Percentiles rank a stretch among this genome's conserved stretches.
phyloP scores from a whole-genome alignment of 2,113 vertebrate genomes.

The Phrynosoma platyrhinos region DNA sequence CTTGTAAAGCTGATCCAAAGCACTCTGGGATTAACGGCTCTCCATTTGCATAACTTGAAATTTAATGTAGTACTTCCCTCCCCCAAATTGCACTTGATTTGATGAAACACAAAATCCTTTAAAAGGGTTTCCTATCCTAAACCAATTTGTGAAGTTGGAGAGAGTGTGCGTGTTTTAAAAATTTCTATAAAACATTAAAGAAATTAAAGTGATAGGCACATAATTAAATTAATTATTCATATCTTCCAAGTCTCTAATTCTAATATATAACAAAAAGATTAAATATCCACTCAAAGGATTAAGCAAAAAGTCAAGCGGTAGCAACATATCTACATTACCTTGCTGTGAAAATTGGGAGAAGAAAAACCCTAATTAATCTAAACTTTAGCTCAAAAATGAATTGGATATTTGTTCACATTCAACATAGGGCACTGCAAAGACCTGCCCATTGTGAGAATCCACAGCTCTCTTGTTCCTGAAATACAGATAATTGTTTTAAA shows the following conservation, averaged over 20 bases:
- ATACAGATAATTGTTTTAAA: slow-evolving; percentile 50
- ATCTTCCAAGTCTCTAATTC: slow-evolving; percentile 92
- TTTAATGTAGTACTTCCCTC: slow-evolving; percentile 66
- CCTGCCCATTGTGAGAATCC: slow-evolving; percentile 42
- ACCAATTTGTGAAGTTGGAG: slow-evolving; percentile 85
- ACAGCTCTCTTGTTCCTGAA: slow-evolving; percentile 34
- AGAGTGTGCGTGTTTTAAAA: slow-evolving; percentile 40
- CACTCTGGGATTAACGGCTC: slow-evolving; percentile 69
- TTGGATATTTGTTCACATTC: slow-evolving; percentile 75
- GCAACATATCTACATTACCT: slow-evolving; percentile 88
- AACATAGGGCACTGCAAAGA: slow-evolving; percentile 73
- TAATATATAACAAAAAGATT: slow-evolving; percentile 94
- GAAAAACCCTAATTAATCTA: slow-evolving; percentile 88
- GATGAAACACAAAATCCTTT: slow-evolving; percentile 84
- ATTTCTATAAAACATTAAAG: slow-evolving; percentile 82
- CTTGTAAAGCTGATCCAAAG: slow-evolving; percentile 59
- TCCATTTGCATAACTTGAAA: slow-evolving; percentile 81
- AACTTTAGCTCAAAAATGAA: slow-evolving; percentile 80
- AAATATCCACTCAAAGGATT: slow-evolving; percentile 94
- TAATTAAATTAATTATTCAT: slow-evolving; percentile 94
- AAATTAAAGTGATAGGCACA: slow-evolving; percentile 86
- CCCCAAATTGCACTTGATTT: slow-evolving; percentile 78
- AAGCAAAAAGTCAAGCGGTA: slow-evolving; percentile 88
- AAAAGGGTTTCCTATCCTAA: slow-evolving; percentile 84
- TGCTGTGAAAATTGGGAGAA: slow-evolving; percentile 85